Percentiles rank a stretch among this genome's conserved stretches.
Conservation (phyloP, 2,113 vertebrate genomes). For the Apodemus speciosus region DNA sequence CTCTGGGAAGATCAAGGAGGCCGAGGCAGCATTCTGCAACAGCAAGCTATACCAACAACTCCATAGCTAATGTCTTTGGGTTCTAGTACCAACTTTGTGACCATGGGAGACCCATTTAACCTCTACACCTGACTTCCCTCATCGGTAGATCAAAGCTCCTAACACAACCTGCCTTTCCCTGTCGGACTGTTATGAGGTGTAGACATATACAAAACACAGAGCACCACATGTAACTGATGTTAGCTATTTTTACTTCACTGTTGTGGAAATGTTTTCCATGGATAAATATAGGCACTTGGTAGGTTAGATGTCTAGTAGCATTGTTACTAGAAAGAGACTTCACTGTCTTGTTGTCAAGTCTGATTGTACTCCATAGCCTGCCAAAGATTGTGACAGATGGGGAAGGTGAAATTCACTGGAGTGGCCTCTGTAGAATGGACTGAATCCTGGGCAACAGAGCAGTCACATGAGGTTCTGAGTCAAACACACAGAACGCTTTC, state of each 20-base stretch:
- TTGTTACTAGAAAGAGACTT: constrained; percentile 32
- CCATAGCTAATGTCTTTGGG: too few relatives aligned
- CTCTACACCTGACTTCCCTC: background rate
- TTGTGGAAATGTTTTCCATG: background rate
- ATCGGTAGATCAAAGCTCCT: background rate
- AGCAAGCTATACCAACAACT: background rate
- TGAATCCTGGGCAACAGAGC: background rate
- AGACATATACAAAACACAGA: background rate
- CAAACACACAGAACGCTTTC: background rate
- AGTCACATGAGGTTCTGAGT: background rate
- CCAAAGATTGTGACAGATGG: background rate
- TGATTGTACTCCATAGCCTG: background rate
- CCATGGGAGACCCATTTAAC: background rate
- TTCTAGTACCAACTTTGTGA: background rate
- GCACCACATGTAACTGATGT: background rate
- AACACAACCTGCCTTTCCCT: background rate
- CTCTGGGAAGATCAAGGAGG: background rate
- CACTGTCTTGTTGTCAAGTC: background rate
- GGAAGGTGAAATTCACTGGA: background rate
- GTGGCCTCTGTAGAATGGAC: background rate
- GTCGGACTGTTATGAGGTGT: background rate
- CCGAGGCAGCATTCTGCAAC: background rate
- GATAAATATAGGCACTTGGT: background rate
- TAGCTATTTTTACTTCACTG: background rate
- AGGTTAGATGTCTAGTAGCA: background rate